These are phyloP conservation scores for Danio tinwini DNA, from an alignment of 2,797 vertebrate species.

Conservation along the genomic window DNA sequence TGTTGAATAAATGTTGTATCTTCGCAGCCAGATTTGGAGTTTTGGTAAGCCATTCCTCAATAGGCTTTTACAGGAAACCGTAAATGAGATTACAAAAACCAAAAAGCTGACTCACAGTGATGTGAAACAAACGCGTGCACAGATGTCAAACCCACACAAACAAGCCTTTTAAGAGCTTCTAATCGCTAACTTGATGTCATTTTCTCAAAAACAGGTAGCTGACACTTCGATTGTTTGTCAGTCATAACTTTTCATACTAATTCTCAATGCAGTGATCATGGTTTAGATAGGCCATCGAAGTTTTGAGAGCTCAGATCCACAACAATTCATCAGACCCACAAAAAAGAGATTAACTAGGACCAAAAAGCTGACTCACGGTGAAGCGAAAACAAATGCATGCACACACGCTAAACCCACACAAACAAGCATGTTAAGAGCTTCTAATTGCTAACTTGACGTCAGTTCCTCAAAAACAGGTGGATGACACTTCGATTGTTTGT, in stretches of 20 bases:
- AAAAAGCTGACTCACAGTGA: conserved; percentile 35
- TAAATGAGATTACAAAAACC: conserved; percentile 17
- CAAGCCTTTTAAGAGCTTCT: neutral
- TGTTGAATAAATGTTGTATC: conserved; percentile 20
- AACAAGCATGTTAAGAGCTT: neutral
- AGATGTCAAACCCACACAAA: conserved; percentile 10
- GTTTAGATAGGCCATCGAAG: neutral
- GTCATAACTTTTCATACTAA: neutral
- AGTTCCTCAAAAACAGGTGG: neutral
- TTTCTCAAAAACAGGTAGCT: neutral
- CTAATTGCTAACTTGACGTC: neutral
- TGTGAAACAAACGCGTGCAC: conserved; percentile 12
- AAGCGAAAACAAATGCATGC: neutral
- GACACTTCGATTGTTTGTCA: neutral
- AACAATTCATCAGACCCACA: neutral
- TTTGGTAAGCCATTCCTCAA: conserved; percentile 19
- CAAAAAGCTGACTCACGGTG: neutral
- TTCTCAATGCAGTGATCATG: neutral
- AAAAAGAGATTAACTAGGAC: conserved; percentile 17
- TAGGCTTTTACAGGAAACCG: conserved; percentile 24
- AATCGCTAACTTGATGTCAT: neutral
- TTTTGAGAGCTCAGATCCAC: neutral
- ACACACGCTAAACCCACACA: conserved; percentile 6
- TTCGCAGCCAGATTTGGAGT: conserved; percentile 27
- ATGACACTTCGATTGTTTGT: neutral